These are phyloP conservation scores for Apaloderma vittatum DNA, from an alignment of 2,113 vertebrate genomes.

Conservation along the genomic window DNA sequence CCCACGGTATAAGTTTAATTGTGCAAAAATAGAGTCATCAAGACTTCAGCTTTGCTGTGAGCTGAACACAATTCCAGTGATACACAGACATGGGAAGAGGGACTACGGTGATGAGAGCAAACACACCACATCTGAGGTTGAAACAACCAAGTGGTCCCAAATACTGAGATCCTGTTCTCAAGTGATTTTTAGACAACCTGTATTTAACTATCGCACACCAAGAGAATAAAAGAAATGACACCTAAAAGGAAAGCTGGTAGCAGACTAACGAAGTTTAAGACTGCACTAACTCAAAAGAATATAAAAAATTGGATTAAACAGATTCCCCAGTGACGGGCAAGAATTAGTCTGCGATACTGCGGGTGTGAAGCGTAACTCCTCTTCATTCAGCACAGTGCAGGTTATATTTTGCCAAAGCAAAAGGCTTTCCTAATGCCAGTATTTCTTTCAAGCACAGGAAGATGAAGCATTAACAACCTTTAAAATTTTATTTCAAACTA, in stretches of 20 bases:
- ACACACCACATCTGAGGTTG: not conserved
- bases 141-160: not conserved
- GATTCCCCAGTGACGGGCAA: not conserved
- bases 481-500: not conserved
- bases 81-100: not conserved
- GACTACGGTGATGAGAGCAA: not conserved
- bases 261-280: not conserved
- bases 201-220: not conserved
- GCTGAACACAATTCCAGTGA: not conserved
- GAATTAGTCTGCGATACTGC: not conserved
- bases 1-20: conserved; percentile 27
- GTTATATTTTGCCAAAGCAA: not conserved
- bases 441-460: not conserved
- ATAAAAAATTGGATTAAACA: not conserved
- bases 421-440: not conserved
- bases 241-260: not conserved
- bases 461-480: not conserved
- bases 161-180: not conserved
- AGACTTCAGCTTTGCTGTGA: not conserved
- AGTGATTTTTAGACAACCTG: not conserved
- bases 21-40: conserved; percentile 28
- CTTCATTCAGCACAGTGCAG: not conserved
- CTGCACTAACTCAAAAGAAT: not conserved
- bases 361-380: not conserved
- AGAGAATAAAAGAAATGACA: not conserved